phyloP scores from a whole-genome alignment of 2,113 vertebrate species.

The Thryonomys swinderianus region DNA sequence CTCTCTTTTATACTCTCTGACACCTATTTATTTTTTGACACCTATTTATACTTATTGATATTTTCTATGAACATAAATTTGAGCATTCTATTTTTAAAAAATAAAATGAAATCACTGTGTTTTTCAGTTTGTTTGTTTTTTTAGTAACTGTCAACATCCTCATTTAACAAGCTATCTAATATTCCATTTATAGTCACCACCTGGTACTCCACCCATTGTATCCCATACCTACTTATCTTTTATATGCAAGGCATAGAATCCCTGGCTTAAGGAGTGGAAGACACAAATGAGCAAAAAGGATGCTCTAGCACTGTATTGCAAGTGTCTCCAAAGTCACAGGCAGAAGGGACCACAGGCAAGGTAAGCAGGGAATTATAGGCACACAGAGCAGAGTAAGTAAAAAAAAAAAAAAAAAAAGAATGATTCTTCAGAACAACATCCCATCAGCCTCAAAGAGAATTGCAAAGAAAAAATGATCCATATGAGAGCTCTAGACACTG shows the following conservation, averaged over 20 bases:
- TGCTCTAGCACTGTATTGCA: neutral
- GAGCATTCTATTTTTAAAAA: neutral
- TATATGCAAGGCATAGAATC: neutral
- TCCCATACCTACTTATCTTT: neutral
- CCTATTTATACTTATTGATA: neutral
- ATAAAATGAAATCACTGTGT: neutral
- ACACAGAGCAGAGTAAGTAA: neutral
- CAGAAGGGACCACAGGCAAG: neutral
- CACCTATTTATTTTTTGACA: neutral
- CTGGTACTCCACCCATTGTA: neutral
- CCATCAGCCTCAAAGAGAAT: neutral
- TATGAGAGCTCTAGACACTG: neutral
- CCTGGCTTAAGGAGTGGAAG: neutral
- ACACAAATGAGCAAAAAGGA: conserved; percentile 34
- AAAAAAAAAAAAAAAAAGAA: neutral
- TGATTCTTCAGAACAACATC: neutral
- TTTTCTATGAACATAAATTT: conserved; percentile 3
- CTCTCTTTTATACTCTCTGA: neutral
- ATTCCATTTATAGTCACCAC: neutral
- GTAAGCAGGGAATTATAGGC: neutral
- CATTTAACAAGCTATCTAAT: neutral
- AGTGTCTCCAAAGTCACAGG: neutral
- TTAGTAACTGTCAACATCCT: neutral
- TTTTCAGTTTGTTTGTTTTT: neutral
- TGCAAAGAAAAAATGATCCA: neutral